Conservation (phyloP, 2,113 vertebrate species). For the Silurus asotus region DNA sequence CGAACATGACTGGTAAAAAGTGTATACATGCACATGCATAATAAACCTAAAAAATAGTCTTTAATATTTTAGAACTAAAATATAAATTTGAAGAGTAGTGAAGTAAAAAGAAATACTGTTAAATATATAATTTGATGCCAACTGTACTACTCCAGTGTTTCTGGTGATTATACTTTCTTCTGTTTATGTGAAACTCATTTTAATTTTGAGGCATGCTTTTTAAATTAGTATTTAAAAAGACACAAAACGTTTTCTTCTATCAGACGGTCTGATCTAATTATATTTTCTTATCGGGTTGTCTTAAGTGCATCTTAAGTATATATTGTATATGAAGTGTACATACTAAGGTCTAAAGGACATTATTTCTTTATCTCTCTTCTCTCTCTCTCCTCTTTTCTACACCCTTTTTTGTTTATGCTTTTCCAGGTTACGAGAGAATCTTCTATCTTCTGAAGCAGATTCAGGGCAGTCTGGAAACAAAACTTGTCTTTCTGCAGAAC, state of each 20-base stretch:
- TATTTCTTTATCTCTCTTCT: not conserved
- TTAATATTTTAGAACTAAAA: too few species aligned
- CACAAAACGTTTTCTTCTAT: not conserved
- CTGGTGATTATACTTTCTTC: not conserved
- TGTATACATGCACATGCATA: too few species aligned
- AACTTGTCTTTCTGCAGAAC: slow-evolving; percentile 91
- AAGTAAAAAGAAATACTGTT: not conserved
- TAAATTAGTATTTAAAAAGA: not conserved
- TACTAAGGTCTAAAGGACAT: not conserved
- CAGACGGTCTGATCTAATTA: not conserved
- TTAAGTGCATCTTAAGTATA: not conserved
- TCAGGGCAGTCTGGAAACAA: slow-evolving; percentile 89
- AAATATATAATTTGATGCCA: not conserved
- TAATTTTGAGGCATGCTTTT: not conserved
- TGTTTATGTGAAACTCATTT: not conserved
- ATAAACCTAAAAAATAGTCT: too few species aligned
- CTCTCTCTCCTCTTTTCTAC: not conserved
- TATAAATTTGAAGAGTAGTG: too few species aligned
- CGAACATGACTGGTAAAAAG: too few species aligned
- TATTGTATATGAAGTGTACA: not conserved
- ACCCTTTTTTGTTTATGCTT: not conserved
- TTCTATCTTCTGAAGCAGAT: slow-evolving; percentile 94
- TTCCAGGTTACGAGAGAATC: slow-evolving; percentile 90
- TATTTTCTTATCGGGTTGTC: too few species aligned
- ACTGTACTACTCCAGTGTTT: not conserved